A percentile compares a stretch with the other conserved stretches of the same genome.
Evolutionary conservation across 2,888 invertebrate species (phyloP).

Genomic region (Hyppa rectilinea): DNA sequence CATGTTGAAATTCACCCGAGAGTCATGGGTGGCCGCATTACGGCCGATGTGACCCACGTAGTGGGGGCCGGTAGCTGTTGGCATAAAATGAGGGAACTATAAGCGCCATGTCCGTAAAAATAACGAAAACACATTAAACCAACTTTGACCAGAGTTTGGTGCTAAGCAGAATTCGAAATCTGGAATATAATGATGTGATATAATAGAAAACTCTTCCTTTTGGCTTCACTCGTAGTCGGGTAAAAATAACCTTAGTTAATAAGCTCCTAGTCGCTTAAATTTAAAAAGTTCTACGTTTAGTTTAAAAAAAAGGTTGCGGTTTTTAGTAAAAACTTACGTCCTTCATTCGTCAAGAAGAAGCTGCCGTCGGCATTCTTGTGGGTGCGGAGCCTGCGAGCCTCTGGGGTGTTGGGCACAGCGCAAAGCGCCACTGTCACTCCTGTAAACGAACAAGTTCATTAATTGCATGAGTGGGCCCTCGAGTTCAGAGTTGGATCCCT

Average conservation of each 20-base stretch:
- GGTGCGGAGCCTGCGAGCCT: slow-evolving; percentile 70
- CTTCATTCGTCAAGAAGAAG: slow-evolving; percentile 67
- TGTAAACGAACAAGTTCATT: slow-evolving; percentile 51
- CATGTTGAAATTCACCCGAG: slow-evolving; percentile 76
- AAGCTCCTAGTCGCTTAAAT: background rate
- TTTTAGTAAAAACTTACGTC: slow-evolving; percentile 67
- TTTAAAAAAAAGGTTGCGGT: background rate
- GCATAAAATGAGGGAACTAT: background rate
- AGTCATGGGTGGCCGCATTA: slow-evolving; percentile 69
- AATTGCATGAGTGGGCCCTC: background rate
- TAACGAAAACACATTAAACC: background rate
- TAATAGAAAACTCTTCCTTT: background rate
- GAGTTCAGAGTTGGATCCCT: background rate
- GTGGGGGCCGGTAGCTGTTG: slow-evolving; percentile 67
- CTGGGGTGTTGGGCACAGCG: slow-evolving; percentile 74
- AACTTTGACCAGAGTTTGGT: background rate
- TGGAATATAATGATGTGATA: background rate
- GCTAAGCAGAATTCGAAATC: background rate
- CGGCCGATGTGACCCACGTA: slow-evolving; percentile 81
- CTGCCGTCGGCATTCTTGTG: slow-evolving; percentile 76
- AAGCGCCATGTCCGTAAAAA: background rate
- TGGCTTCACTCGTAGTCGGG: no score
- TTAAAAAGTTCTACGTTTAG: background rate
- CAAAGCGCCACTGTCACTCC: slow-evolving; percentile 78
- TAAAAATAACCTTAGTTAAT: background rate